These are phyloP conservation scores for Meloidogyne floridensis DNA, from an alignment of 1,140 invertebrate genomes.

Conservation along the genomic window DNA sequence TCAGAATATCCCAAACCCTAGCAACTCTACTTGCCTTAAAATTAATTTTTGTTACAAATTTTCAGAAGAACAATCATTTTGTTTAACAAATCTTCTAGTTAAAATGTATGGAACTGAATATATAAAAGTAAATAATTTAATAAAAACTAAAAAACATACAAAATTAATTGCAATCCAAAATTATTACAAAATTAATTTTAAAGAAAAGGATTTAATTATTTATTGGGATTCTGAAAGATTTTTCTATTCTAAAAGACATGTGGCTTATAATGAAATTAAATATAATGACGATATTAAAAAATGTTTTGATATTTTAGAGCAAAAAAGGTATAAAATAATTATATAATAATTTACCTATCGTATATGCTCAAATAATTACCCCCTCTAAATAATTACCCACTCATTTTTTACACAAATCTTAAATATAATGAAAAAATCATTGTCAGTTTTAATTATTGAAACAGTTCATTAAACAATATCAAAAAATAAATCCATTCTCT, in stretches of 20 bases:
- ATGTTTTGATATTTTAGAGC: neutral
- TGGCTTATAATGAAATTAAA: neutral
- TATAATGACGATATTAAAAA: neutral
- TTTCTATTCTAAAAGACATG: neutral
- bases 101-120: neutral
- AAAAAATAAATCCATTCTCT: no score
- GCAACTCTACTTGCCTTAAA: no score
- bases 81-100: neutral
- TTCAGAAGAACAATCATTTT: conserved; percentile 5
- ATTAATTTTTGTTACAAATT: neutral
- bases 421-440: no score
- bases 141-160: neutral
- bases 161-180: neutral
- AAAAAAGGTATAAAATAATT: neutral
- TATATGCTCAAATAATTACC: no score
- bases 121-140: neutral
- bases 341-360: no score
- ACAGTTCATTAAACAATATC: no score
- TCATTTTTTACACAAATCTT: no score
- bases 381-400: no score
- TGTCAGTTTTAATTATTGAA: no score
- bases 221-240: neutral
- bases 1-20: no score
- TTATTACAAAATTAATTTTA: conserved; percentile 6
- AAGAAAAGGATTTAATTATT: neutral